These are phyloP conservation scores for Falco biarmicus DNA, from an alignment of 2,797 vertebrate genomes.

Conservation along the genomic window DNA sequence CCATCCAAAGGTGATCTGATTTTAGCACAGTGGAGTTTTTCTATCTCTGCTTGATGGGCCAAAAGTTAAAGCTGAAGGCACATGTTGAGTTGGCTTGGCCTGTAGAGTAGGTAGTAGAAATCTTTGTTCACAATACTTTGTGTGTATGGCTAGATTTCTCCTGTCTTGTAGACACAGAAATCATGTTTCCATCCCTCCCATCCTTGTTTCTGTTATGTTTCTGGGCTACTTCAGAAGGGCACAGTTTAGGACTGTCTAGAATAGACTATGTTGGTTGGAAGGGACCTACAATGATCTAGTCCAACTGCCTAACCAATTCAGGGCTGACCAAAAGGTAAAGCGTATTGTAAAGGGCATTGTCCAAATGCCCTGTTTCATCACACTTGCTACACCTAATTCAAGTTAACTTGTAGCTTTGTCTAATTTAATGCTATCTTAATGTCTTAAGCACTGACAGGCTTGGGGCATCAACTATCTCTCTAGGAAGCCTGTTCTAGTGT, in stretches of 20 bases:
- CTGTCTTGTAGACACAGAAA: not conserved
- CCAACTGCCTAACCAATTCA: not conserved
- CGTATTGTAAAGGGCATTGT: not conserved
- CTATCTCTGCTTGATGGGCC: not conserved
- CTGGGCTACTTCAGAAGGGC: not conserved
- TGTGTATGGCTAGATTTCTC: not conserved
- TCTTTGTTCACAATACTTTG: not conserved
- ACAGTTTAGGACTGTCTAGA: not conserved
- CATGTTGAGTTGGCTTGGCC: accelerated
- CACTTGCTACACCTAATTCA: not conserved
- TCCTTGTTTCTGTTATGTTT: not conserved
- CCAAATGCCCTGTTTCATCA: not conserved
- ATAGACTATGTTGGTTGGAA: not conserved
- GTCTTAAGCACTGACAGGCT: not conserved
- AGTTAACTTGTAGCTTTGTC: not conserved
- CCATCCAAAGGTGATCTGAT: not conserved
- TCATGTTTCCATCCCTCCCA: not conserved
- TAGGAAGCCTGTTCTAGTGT: not conserved
- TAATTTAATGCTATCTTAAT: not conserved
- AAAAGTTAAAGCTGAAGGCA: not conserved
- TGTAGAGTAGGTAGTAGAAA: not conserved
- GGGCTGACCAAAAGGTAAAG: not conserved
- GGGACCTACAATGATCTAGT: not conserved
- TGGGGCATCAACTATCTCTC: not conserved
- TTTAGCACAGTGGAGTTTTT: not conserved